Evolutionary conservation across 2,888 invertebrate genomes (phyloP).

Genomic region (Mimas tiliae): DNA sequence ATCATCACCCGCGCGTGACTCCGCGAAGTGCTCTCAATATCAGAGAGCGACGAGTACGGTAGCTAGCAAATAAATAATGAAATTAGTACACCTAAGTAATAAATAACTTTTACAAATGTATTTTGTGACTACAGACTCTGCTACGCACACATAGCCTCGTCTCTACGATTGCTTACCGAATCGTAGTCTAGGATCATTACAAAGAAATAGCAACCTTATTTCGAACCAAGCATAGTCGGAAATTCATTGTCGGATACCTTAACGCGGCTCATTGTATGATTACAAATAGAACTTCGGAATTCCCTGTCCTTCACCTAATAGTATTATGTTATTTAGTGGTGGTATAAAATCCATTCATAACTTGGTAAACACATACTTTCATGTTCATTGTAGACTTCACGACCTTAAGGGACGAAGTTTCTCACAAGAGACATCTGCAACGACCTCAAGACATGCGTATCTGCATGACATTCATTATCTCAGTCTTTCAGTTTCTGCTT

Average conservation of each 20-base stretch:
- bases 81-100: background rate
- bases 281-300: constrained; percentile 44
- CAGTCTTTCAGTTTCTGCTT: background rate
- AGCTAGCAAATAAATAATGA: background rate
- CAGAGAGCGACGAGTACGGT: background rate
- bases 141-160: constrained; percentile 56
- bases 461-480: background rate
- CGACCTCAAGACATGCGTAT: background rate
- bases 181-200: constrained; percentile 41
- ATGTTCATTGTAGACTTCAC: background rate
- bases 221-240: constrained; percentile 42
- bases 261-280: constrained; percentile 41
- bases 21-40: background rate
- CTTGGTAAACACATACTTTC: background rate
- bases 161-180: constrained; percentile 40
- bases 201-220: constrained; percentile 41
- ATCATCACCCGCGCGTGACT: constrained; percentile 1
- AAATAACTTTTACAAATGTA: background rate
- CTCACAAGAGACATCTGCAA: background rate
- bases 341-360: constrained; percentile 14
- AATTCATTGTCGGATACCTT: constrained; percentile 36
- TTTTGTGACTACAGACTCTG: constrained; percentile 32
- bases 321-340: constrained; percentile 13
- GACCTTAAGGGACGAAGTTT: background rate
- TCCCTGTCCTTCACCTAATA: constrained; percentile 26